phyloP scores from a whole-genome alignment of 1,140 invertebrate genomes.

The Solenopsis invicta region DNA sequence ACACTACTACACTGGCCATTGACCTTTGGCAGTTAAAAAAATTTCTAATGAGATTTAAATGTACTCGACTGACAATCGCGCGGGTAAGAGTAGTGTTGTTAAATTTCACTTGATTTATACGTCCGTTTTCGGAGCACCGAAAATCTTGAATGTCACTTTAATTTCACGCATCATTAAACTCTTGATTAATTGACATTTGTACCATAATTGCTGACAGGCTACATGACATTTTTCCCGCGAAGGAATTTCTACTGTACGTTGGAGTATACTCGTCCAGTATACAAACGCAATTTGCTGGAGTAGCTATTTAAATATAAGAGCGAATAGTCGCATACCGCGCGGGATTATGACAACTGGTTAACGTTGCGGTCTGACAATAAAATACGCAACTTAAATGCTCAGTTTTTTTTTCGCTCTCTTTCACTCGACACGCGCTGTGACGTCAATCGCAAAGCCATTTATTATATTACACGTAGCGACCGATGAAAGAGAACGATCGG shows the following conservation, averaged over 20 bases:
- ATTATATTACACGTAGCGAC: background rate
- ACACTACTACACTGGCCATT: no score
- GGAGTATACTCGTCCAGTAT: background rate
- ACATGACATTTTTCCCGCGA: background rate
- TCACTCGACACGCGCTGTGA: background rate
- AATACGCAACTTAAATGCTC: constrained; percentile 4
- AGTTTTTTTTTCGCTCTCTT: background rate
- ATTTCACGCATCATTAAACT: background rate
- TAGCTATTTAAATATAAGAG: background rate
- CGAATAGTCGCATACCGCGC: constrained; percentile 1
- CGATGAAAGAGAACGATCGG: background rate
- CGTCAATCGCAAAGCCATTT: constrained; percentile 38
- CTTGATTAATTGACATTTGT: constrained; percentile 8
- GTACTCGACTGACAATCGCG: no score
- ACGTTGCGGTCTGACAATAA: constrained; percentile 29
- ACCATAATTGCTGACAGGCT: background rate
- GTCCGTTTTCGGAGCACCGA: background rate
- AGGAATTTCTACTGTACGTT: background rate
- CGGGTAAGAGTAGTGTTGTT: background rate
- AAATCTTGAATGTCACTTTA: background rate
- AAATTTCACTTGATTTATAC: background rate
- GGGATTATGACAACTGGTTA: constrained; percentile 17
- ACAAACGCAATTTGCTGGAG: background rate
- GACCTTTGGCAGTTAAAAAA: no score
- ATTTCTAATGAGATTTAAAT: no score